Evolutionary conservation across 2,888 invertebrate species (phyloP).

Genomic region (Plebejus argus): DNA sequence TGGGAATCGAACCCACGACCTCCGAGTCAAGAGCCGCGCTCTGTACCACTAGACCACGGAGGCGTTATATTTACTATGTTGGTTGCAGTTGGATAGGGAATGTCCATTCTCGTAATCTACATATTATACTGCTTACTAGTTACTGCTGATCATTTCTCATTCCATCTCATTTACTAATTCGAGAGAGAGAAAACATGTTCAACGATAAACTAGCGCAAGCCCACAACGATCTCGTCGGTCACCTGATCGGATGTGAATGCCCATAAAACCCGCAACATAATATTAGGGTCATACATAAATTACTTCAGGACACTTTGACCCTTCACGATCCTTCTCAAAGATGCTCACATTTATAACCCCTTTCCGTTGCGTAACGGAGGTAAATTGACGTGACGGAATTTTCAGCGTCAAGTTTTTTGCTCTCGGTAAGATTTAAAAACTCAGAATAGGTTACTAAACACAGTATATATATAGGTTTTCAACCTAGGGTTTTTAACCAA

Average conservation of each 20-base stretch:
- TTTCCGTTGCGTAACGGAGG: not conserved
- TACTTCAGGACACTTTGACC: slow-evolving; percentile 12
- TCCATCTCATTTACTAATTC: not conserved
- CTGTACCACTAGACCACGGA: too few relatives aligned
- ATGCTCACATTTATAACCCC: slow-evolving; percentile 3
- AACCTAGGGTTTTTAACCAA: too few relatives aligned
- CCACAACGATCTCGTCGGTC: not conserved
- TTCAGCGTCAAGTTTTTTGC: not conserved
- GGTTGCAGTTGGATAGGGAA: too few relatives aligned
- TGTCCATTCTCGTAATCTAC: too few relatives aligned
- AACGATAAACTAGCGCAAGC: not conserved
- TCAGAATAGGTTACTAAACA: too few relatives aligned
- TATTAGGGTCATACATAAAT: slow-evolving; percentile 14
- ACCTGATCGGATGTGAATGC: not conserved
- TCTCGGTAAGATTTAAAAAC: too few relatives aligned
- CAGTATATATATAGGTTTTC: too few relatives aligned
- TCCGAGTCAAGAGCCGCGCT: too few relatives aligned
- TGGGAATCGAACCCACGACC: too few relatives aligned
- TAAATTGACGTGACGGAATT: not conserved
- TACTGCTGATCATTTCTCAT: not conserved
- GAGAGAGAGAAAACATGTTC: not conserved
- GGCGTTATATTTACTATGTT: too few relatives aligned
- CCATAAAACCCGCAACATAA: slow-evolving; percentile 8
- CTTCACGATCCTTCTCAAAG: slow-evolving; percentile 12
- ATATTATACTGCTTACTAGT: not conserved